A percentile compares a stretch with the other conserved stretches of the same genome.
Evolutionary conservation across 1,140 invertebrate species (phyloP).

Genomic region (Drosophila eugracilis): DNA sequence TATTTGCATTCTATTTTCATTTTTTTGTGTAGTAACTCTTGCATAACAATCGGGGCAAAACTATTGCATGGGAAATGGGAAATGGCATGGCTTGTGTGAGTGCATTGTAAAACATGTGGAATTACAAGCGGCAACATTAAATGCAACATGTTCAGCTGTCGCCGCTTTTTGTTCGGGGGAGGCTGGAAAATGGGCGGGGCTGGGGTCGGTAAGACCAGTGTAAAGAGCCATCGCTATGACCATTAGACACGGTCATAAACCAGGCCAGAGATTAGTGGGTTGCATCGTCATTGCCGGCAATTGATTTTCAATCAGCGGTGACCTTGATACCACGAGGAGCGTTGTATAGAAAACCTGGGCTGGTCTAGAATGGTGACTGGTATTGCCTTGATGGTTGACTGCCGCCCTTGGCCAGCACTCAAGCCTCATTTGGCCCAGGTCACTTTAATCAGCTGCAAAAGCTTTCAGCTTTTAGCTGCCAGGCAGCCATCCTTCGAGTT

Average conservation of each 20-base stretch:
- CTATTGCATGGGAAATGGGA: slow-evolving; percentile 44
- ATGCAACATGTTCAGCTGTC: slow-evolving; percentile 59
- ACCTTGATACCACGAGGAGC: slow-evolving; percentile 43
- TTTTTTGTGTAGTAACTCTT: slow-evolving; percentile 42
- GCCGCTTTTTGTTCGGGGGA: background rate
- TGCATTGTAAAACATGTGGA: slow-evolving; percentile 68
- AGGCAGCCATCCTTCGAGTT: background rate
- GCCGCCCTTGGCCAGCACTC: slow-evolving; percentile 30
- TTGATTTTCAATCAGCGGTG: slow-evolving; percentile 75
- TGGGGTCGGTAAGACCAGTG: background rate
- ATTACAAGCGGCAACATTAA: slow-evolving; percentile 74
- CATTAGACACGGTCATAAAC: slow-evolving; percentile 66
- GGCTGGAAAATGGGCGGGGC: background rate
- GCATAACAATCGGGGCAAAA: slow-evolving; percentile 63
- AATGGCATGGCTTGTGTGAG: slow-evolving; percentile 26
- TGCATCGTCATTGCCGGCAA: slow-evolving; percentile 60
- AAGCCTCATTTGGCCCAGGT: slow-evolving; percentile 56
- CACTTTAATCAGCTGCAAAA: slow-evolving; percentile 49
- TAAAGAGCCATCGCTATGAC: slow-evolving; percentile 10
- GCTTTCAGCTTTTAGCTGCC: slow-evolving; percentile 26
- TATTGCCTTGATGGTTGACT: slow-evolving; percentile 39
- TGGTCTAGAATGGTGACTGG: slow-evolving; percentile 4
- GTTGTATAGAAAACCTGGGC: slow-evolving; percentile 22
- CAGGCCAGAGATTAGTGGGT: slow-evolving; percentile 49
- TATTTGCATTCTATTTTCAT: slow-evolving; percentile 64